phyloP scores from a whole-genome alignment of 2,113 vertebrate genomes.

The Anarhynchus alexandrinus region DNA sequence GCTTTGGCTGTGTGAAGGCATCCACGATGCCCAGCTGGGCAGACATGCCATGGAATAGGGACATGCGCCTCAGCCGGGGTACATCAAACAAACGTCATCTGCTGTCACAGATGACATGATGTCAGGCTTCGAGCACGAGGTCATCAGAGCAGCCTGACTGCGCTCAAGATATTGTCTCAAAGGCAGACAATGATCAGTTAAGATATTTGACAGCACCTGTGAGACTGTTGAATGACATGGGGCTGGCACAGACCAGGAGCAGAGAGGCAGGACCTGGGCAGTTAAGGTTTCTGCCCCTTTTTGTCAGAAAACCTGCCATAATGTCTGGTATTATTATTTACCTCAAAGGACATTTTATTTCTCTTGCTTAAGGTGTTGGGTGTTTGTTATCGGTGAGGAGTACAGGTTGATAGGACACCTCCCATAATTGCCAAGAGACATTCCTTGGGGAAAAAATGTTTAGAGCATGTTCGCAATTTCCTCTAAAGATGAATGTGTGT shows the following conservation, averaged over 20 bases:
- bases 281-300: neutral
- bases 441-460: neutral
- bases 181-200: neutral
- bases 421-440: neutral
- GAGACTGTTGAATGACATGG: neutral
- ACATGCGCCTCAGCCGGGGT: neutral
- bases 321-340: neutral
- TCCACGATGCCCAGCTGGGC: neutral
- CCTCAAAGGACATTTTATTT: neutral
- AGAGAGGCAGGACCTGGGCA: neutral
- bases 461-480: neutral
- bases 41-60: neutral
- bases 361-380: neutral
- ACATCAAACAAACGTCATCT: neutral
- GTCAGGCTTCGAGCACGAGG: neutral
- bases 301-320: neutral
- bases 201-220: neutral
- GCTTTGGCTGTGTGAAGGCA: neutral
- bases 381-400: neutral
- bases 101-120: neutral
- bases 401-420: neutral
- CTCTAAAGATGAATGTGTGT: slow-evolving; percentile 28
- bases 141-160: neutral
- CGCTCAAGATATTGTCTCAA: neutral
- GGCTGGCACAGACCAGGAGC: neutral